Conservation (phyloP, 2,113 vertebrate genomes). For the Ictalurus punctatus region DNA sequence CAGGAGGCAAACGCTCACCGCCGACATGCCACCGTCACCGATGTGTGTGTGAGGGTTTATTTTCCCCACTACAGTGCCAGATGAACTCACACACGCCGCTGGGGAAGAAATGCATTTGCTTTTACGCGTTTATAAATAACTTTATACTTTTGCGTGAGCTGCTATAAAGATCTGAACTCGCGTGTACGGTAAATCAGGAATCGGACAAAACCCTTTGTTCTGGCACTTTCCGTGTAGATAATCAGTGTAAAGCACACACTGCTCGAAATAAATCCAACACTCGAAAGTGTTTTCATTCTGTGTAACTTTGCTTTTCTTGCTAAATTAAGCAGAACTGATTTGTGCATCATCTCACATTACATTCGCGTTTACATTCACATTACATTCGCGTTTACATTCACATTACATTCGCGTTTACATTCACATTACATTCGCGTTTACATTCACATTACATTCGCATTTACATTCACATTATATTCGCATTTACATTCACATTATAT, state of each 20-base stretch:
- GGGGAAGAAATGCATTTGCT: slow-evolving; percentile 1
- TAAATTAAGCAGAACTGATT: neutral
- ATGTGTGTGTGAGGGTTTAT: slow-evolving; percentile 7
- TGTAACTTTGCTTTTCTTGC: neutral
- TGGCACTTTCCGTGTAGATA: neutral
- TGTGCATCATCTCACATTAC: neutral
- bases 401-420: too few relatives aligned
- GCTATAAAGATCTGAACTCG: neutral
- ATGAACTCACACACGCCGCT: slow-evolving; percentile 34
- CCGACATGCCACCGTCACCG: slow-evolving; percentile 24
- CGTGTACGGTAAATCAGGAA: neutral
- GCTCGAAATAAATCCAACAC: neutral
- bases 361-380: too few relatives aligned
- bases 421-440: too few relatives aligned
- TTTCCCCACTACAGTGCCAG: slow-evolving; percentile 15
- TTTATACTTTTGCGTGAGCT: neutral
- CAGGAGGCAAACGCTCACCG: slow-evolving; percentile 30
- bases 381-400: too few relatives aligned
- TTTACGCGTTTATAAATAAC: neutral
- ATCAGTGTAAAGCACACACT: neutral
- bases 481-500: too few relatives aligned
- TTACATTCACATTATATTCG: too few relatives aligned
- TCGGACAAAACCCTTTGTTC: neutral
- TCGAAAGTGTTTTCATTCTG: neutral
- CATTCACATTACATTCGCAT: too few relatives aligned